Evolutionary conservation across 2,113 vertebrate genomes (phyloP), one percentile per base, ranked within the genome.

Genomic region (Phyllostomus discolor): DNA sequence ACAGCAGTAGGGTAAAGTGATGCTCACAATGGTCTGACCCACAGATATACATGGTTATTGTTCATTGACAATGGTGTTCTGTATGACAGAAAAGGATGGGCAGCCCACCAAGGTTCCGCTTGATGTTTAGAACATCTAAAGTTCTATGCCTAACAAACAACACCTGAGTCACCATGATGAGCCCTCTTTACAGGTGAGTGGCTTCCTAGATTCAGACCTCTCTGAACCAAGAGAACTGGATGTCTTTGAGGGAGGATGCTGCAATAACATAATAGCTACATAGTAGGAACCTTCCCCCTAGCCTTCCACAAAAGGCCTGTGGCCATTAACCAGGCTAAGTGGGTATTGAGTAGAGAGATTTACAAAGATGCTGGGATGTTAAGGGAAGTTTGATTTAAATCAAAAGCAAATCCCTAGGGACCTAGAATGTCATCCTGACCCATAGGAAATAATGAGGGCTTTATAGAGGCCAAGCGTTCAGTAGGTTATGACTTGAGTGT

Each of bases 341-440:
- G 38, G 33, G 3, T 43, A 87, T 0, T 87, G 50, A 66, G 12
- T 87, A 73, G 84, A 93, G 48, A 91, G 87, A 67, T 43, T 81
- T 69, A 43, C 28, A 33, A 67, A 64, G 72, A 87, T 5, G 10
- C 46, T 87, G 38, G 16, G 50, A 88, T 5, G 22, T 43, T 86
- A 22, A 52, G 12, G 17, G 72, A 91, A 66, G 59, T 50, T 87
- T 62, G 33, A 66, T 90, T 80, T 88, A 96, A 94, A 94, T 80
- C 43, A 94, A 88, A 90, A 90, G 73, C 17, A 33, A 75, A 72
- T 28, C 64, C 22, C 43, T 57, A 54, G 20, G 48, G 69, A 96
- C 10, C 12, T 46, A 35, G 31, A 41, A 72, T 22, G 43, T 22
- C 26, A 19, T n/a, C 10, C 8, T 57, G 41, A 64, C 31, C 7